Percentiles rank a stretch among this genome's conserved stretches.
These are phyloP conservation scores for Nesidiocoris tenuis DNA, from an alignment of 2,888 invertebrate species.

Conservation along the genomic window DNA sequence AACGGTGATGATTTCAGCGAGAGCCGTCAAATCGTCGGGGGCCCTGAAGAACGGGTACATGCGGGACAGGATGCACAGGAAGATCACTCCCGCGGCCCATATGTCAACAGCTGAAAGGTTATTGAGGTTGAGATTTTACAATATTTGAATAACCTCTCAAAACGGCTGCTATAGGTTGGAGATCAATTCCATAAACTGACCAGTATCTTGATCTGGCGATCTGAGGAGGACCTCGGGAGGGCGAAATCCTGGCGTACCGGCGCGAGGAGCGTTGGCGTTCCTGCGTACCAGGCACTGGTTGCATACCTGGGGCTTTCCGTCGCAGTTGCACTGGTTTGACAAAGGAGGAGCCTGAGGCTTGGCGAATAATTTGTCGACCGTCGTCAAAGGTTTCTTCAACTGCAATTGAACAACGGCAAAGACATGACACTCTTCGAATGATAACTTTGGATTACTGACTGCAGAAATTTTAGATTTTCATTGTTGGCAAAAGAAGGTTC, in stretches of 20 bases:
- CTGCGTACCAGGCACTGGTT: constrained; percentile 65
- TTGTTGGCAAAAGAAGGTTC: no score
- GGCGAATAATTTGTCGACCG: constrained; percentile 33
- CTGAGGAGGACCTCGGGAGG: constrained; percentile 84
- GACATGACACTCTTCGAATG: no score
- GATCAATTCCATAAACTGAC: constrained; percentile 56
- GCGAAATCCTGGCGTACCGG: constrained; percentile 86
- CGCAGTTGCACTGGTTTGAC: constrained; percentile 62
- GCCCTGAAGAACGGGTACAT: constrained; percentile 84
- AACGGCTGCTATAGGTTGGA: no score
- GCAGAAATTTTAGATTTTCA: no score
- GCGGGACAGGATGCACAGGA: constrained; percentile 72
- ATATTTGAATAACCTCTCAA: no score
- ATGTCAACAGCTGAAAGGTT: constrained; percentile 71
- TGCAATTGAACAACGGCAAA: constrained; percentile 12
- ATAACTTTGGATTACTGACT: no score
- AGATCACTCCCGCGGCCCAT: constrained; percentile 86
- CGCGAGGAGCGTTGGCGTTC: constrained; percentile 71
- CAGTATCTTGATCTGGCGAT: constrained; percentile 73
- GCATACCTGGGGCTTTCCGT: constrained; percentile 67
- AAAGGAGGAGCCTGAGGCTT: constrained; percentile 34
- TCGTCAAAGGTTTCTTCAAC: constrained; percentile 8
- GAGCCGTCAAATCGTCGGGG: constrained; percentile 72
- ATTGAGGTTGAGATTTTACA: no score
- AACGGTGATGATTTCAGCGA: constrained; percentile 78